These are phyloP conservation scores for Molossus alvarezi DNA, from an alignment of 2,797 vertebrate species.

Conservation along the genomic window DNA sequence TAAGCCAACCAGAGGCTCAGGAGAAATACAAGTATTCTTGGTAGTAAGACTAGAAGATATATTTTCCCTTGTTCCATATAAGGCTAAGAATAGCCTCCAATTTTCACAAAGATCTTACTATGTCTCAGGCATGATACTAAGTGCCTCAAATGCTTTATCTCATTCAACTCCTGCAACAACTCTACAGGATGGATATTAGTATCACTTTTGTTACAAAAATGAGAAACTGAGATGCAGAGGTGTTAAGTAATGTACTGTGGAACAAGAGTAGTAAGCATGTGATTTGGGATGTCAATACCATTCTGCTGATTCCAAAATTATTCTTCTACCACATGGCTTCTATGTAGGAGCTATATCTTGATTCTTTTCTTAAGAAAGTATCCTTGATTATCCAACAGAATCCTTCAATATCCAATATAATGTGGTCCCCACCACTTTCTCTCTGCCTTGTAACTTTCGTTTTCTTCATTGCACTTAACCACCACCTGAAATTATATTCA, in stretches of 20 bases:
- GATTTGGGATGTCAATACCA: conserved; percentile 31
- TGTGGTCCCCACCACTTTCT: not conserved
- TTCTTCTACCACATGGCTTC: not conserved
- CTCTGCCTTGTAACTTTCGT: not conserved
- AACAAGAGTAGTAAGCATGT: not conserved
- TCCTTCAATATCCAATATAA: not conserved
- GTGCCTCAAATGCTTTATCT: conserved; percentile 30
- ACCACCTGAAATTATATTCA: not conserved
- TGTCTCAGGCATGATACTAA: not conserved
- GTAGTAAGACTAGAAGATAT: conserved; percentile 11
- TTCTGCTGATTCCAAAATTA: not conserved
- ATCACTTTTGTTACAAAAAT: not conserved
- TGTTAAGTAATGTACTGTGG: conserved; percentile 22
- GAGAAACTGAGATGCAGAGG: conserved; percentile 21
- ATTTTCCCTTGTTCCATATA: conserved; percentile 14
- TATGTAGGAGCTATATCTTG: not conserved
- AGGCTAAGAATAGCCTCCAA: not conserved
- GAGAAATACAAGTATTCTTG: conserved; percentile 49
- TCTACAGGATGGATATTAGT: not conserved
- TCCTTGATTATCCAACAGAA: not conserved
- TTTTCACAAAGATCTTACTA: conserved; percentile 34
- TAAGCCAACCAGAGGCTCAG: conserved; percentile 26
- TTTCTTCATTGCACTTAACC: not conserved
- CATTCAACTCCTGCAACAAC: not conserved
- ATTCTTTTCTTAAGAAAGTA: not conserved